Evolutionary conservation across 1,140 invertebrate genomes (phyloP).

Genomic region (silkworm (Bombyx mori)): ASM3026992v2 NC_085117.1:20436501-20437000

Average conservation of each 20-base stretch:
- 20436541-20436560: slow-evolving; percentile 12
- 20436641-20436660: slow-evolving; percentile 48
- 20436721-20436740: slow-evolving; percentile 6
- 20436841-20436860: too few relatives aligned
- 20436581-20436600: slow-evolving; percentile 23
- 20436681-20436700: slow-evolving; percentile 47
- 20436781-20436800: too few relatives aligned
- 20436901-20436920: too few relatives aligned
- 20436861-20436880: too few relatives aligned
- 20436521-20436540: slow-evolving; percentile 1
- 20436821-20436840: too few relatives aligned
- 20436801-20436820: too few relatives aligned
- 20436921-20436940: too few relatives aligned
- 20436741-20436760: not conserved
- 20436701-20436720: slow-evolving; percentile 29
- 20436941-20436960: too few relatives aligned
- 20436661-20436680: slow-evolving; percentile 52
- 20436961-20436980: too few relatives aligned
- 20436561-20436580: slow-evolving; percentile 21
- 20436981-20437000: too few relatives aligned
- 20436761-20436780: too few relatives aligned
- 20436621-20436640: slow-evolving; percentile 31
- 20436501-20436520: not conserved
- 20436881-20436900: too few relatives aligned
- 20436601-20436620: slow-evolving; percentile 20